These are phyloP conservation scores for Alethe diademata DNA, from an alignment of 2,113 vertebrate genomes.

Conservation along the genomic window DNA sequence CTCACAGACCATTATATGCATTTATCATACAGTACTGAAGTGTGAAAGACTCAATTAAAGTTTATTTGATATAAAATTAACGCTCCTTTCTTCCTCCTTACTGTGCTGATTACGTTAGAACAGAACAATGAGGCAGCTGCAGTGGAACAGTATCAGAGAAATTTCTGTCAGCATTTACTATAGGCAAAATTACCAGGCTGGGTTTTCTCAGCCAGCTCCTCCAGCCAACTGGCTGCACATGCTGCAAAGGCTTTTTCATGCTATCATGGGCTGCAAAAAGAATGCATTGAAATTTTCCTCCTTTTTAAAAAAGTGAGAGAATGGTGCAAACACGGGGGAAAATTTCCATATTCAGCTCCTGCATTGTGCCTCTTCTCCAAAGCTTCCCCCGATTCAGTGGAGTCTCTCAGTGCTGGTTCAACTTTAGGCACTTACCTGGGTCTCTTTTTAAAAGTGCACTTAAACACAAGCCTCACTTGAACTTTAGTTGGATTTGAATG, in stretches of 20 bases:
- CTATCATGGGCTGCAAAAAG: not conserved
- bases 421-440: not conserved
- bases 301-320: conserved; percentile 19
- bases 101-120: conserved; percentile 55
- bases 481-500: not conserved
- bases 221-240: conserved; percentile 61
- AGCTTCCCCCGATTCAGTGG: not conserved
- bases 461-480: not conserved
- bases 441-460: not conserved
- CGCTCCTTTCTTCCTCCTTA: conserved; percentile 33
- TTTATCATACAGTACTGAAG: conserved; percentile 40
- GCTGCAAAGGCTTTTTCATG: conserved; percentile 1
- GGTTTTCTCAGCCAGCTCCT: conserved; percentile 45
- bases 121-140: conserved; percentile 67
- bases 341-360: not conserved
- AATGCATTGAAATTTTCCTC: conserved; percentile 36
- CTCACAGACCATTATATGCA: not conserved
- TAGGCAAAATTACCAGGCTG: conserved; percentile 47
- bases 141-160: conserved; percentile 49
- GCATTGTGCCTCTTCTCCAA: not conserved
- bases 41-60: conserved; percentile 63
- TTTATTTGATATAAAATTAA: conserved; percentile 62
- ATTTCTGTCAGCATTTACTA: conserved; percentile 63
- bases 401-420: not conserved
- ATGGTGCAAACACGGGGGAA: conserved; percentile 19